Evolutionary conservation across 1,140 invertebrate genomes (phyloP).

Genomic region (Steinernema feltiae): DNA sequence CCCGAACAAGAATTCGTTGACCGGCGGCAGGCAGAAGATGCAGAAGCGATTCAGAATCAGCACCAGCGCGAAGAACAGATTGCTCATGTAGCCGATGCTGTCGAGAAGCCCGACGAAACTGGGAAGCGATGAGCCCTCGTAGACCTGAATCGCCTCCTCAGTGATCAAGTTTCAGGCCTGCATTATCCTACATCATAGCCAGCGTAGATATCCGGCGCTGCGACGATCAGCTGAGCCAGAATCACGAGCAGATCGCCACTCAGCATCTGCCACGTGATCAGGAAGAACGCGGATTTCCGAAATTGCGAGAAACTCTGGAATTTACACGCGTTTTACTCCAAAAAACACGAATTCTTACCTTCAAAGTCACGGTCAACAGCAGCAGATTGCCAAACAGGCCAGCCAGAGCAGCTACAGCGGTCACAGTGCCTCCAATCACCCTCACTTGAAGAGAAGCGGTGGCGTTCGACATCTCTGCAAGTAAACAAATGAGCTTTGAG

Average conservation of each 20-base stretch:
- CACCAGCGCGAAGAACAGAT: neutral
- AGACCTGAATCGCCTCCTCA: neutral
- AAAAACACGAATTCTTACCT: neutral
- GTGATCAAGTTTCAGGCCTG: neutral
- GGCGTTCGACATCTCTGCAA: neutral
- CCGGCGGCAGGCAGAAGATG: neutral
- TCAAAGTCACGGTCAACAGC: neutral
- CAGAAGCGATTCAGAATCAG: neutral
- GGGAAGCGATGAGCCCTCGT: neutral
- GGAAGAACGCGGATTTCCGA: neutral
- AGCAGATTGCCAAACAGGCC: neutral
- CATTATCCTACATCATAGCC: neutral
- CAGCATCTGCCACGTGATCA: neutral
- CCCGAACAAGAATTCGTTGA: neutral
- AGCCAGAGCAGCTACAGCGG: neutral
- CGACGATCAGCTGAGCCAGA: neutral
- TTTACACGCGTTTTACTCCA: neutral
- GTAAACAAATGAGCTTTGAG: too few relatives aligned
- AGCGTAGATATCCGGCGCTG: neutral
- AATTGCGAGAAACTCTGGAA: neutral
- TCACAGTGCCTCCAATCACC: neutral
- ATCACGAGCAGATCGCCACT: neutral
- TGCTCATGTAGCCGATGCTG: neutral
- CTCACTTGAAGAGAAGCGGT: neutral
- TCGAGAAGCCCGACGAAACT: neutral